phyloP scores from a whole-genome alignment of 2,797 vertebrate species.

The Pristis pectinata region DNA sequence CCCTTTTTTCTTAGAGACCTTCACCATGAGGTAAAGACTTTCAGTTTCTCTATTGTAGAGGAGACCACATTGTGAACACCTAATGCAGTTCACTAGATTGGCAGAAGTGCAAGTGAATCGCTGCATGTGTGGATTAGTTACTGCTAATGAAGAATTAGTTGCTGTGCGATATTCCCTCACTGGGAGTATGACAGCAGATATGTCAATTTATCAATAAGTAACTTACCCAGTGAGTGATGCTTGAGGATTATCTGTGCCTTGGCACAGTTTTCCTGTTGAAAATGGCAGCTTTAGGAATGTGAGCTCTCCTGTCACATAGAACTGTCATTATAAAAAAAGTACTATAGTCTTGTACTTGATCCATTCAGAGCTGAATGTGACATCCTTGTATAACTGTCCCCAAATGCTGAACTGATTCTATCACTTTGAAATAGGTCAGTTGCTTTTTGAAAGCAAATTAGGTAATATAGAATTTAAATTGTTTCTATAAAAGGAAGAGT shows the following conservation, averaged over 20 bases:
- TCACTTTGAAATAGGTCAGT: constrained; percentile 27
- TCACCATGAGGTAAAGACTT: too few species aligned
- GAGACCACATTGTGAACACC: too few species aligned
- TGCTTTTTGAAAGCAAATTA: background rate
- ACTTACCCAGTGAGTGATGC: background rate
- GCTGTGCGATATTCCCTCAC: background rate
- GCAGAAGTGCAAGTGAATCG: too few species aligned
- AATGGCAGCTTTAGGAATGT: too few species aligned
- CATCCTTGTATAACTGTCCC: constrained; percentile 12
- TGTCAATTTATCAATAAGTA: background rate
- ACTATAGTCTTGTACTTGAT: background rate
- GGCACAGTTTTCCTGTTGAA: too few species aligned
- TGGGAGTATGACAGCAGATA: background rate
- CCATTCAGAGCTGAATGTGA: background rate
- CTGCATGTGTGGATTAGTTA: background rate
- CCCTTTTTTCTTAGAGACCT: too few species aligned
- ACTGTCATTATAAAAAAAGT: background rate
- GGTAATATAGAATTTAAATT: background rate
- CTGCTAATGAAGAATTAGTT: background rate
- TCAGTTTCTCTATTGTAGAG: too few species aligned
- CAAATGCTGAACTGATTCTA: constrained; percentile 26
- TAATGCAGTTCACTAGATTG: too few species aligned
- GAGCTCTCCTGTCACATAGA: background rate
- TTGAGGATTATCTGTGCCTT: background rate
- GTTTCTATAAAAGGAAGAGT: background rate